Conservation (phyloP, 1,140 invertebrate genomes). For the Drosophila sp. region DNA sequence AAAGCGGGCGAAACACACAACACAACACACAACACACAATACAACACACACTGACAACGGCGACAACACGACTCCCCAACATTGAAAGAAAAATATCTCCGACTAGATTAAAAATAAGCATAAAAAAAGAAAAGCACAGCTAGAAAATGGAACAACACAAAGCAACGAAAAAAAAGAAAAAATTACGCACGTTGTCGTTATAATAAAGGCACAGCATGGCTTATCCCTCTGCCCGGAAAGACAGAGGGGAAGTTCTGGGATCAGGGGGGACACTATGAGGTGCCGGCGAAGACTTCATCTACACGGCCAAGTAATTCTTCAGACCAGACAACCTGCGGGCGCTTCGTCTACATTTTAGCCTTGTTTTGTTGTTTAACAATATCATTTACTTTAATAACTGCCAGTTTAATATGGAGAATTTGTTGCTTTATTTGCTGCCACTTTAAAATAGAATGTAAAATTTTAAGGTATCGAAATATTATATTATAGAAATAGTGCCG, state of each 20-base stretch:
- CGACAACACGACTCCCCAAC: conserved; percentile 38
- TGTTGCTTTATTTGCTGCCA: background rate
- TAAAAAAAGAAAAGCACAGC: conserved; percentile 37
- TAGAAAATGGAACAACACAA: conserved; percentile 67
- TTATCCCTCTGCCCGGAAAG: background rate
- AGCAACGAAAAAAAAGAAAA: no score
- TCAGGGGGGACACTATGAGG: conserved; percentile 20
- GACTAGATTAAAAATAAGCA: conserved; percentile 77
- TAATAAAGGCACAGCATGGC: conserved; percentile 66
- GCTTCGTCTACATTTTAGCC: conserved; percentile 42
- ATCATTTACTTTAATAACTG: conserved; percentile 53
- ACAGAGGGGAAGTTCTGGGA: background rate
- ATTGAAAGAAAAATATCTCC: conserved; percentile 78
- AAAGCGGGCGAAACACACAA: conserved; percentile 47
- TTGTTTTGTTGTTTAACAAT: conserved; percentile 45
- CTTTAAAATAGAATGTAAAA: background rate
- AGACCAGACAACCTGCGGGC: conserved; percentile 57
- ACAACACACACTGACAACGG: background rate
- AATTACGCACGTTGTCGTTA: conserved; percentile 73
- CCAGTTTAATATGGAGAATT: background rate
- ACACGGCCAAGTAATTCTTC: conserved; percentile 17
- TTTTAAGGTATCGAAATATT: no score
- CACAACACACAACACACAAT: conserved; percentile 1
- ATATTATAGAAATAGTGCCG: no score
- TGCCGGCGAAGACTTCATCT: conserved; percentile 57